Evolutionary conservation across 2,113 vertebrate species (phyloP).

Genomic region (Craseonycteris thonglongyai): DNA sequence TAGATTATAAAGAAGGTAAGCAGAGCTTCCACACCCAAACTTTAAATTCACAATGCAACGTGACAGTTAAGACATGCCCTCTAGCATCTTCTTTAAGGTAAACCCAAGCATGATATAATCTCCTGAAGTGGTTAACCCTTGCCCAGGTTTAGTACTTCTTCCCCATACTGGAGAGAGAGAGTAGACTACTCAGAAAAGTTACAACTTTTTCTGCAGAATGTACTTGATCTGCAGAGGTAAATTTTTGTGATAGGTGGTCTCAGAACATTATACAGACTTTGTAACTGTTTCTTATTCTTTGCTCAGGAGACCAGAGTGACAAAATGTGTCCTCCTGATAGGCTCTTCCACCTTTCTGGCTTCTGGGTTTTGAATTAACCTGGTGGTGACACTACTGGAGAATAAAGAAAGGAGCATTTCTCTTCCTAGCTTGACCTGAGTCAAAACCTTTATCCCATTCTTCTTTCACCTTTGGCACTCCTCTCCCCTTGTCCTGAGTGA

Average conservation of each 20-base stretch:
- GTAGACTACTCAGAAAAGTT: background rate
- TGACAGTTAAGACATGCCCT: slow-evolving; percentile 80
- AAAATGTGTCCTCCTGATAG: background rate
- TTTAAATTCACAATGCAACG: slow-evolving; percentile 77
- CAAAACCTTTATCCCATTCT: background rate
- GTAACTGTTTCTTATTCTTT: background rate
- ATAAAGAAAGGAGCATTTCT: background rate
- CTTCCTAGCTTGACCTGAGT: background rate
- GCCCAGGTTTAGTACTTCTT: slow-evolving; percentile 44
- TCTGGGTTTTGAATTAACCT: background rate
- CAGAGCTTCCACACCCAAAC: slow-evolving; percentile 78
- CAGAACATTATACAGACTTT: background rate
- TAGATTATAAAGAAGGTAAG: slow-evolving; percentile 75
- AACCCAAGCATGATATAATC: slow-evolving; percentile 67
- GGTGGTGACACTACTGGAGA: background rate
- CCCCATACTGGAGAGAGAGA: slow-evolving; percentile 27
- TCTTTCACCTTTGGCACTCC: background rate
- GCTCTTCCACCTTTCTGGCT: background rate
- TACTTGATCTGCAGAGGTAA: background rate
- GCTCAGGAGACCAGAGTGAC: background rate
- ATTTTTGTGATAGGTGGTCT: background rate
- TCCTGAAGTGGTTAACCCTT: slow-evolving; percentile 76
- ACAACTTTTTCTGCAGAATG: background rate
- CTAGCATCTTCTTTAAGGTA: slow-evolving; percentile 77
- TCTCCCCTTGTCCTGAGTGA: background rate